A percentile compares a stretch with the other conserved stretches of the same genome.
Conservation (phyloP, 2,113 vertebrate species). For the Mus pahari region DNA sequence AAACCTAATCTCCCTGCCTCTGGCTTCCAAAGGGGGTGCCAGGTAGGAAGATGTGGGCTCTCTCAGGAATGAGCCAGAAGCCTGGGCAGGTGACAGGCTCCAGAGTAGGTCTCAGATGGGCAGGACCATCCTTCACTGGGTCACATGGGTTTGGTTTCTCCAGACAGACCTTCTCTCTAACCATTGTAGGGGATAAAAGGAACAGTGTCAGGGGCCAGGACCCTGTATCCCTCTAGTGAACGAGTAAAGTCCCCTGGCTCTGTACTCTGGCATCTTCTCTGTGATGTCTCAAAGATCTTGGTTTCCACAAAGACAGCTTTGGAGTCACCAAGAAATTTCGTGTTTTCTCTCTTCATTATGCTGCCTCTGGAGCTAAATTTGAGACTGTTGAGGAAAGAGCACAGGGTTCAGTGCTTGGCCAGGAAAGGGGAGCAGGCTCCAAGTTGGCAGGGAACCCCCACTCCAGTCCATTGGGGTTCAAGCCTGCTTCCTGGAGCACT, state of each 20-base stretch:
- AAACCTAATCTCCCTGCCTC: not conserved
- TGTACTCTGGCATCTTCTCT: not conserved
- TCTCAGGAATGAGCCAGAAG: not conserved
- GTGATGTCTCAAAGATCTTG: slow-evolving; percentile 15
- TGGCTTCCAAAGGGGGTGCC: not conserved
- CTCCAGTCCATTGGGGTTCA: not conserved
- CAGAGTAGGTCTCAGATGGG: not conserved
- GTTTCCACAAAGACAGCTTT: slow-evolving; percentile 59
- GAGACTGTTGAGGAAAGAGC: not conserved
- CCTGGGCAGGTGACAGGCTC: not conserved
- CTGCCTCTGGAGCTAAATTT: not conserved
- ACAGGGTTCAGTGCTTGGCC: not conserved
- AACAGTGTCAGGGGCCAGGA: not conserved
- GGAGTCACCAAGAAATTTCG: slow-evolving; percentile 46
- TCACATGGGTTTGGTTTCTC: not conserved
- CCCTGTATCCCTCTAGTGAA: not conserved
- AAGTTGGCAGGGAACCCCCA: not conserved
- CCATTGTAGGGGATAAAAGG: not conserved
- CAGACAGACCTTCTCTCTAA: not conserved
- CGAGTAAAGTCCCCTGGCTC: not conserved
- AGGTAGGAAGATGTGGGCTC: not conserved
- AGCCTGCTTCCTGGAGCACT: not conserved
- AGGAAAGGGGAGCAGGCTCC: not conserved
- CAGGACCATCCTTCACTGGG: not conserved
- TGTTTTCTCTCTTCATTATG: not conserved